Conservation (phyloP, 1,140 invertebrate species). For the Delia radicum region DNA sequence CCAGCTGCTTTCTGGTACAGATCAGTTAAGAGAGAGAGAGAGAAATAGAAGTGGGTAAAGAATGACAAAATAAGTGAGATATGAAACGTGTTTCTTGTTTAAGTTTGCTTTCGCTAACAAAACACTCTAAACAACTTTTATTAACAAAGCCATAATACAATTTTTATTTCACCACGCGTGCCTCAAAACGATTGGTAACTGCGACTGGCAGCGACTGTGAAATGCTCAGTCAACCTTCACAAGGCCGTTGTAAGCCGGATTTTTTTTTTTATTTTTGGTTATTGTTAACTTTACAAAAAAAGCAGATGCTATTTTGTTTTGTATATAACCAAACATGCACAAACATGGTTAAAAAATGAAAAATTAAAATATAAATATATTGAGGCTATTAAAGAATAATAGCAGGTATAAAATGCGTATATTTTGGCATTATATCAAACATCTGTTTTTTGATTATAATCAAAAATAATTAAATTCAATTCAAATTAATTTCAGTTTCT, state of each 20-base stretch:
- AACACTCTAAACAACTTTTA: slow-evolving; percentile 29
- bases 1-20: too few relatives aligned
- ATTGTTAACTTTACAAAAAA: background rate
- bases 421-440: background rate
- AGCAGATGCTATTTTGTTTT: background rate
- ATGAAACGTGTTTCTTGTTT: background rate
- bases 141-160: slow-evolving; percentile 34
- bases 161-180: slow-evolving; percentile 33
- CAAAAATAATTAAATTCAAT: background rate
- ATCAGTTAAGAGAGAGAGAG: background rate
- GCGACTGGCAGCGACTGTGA: background rate
- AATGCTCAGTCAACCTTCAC: slow-evolving; percentile 50
- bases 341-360: background rate
- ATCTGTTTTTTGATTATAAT: background rate
- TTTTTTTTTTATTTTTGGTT: slow-evolving; percentile 39
- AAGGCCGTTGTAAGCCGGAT: slow-evolving; percentile 55
- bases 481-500: background rate
- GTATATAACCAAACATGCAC: background rate
- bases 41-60: background rate
- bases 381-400: background rate
- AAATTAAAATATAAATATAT: background rate
- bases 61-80: background rate
- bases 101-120: slow-evolving; percentile 11
- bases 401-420: background rate
- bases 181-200: background rate